Conservation (phyloP, 1,140 invertebrate genomes). For the Leptopilina clavipes region DNA sequence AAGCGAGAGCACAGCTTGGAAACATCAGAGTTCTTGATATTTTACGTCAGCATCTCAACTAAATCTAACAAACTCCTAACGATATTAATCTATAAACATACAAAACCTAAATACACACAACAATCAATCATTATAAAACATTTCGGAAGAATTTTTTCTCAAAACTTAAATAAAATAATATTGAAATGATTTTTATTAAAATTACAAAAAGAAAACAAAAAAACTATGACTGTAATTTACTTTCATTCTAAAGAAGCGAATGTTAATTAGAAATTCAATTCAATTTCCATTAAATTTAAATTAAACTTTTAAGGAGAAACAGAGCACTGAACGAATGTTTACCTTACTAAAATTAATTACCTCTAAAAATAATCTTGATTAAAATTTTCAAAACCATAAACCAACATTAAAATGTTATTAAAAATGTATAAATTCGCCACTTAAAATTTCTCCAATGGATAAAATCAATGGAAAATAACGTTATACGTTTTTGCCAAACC, state of each 20-base stretch:
- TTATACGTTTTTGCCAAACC: conserved; percentile 1
- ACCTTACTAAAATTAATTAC: neutral
- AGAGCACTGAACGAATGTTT: neutral
- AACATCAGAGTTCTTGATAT: conserved; percentile 26
- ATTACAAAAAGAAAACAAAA: neutral
- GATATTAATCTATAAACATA: neutral
- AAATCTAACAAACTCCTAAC: neutral
- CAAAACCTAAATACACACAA: too few species aligned
- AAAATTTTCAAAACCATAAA: neutral
- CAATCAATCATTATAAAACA: too few species aligned
- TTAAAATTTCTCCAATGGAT: conserved; percentile 4
- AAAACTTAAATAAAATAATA: too few species aligned
- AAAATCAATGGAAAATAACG: neutral
- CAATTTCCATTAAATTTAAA: neutral
- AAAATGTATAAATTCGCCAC: neutral
- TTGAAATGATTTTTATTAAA: too few species aligned
- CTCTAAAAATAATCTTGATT: neutral
- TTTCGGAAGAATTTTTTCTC: too few species aligned
- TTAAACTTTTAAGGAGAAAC: neutral
- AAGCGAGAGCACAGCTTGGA: conserved; percentile 28
- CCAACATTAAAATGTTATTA: neutral
- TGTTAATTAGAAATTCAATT: neutral
- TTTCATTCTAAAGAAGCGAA: neutral
- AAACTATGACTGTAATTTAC: neutral
- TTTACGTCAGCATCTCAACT: neutral